Base-by-base conservation (phyloP, 2,888 invertebrate species). In the Trypoxylon attenuatum region DNA sequence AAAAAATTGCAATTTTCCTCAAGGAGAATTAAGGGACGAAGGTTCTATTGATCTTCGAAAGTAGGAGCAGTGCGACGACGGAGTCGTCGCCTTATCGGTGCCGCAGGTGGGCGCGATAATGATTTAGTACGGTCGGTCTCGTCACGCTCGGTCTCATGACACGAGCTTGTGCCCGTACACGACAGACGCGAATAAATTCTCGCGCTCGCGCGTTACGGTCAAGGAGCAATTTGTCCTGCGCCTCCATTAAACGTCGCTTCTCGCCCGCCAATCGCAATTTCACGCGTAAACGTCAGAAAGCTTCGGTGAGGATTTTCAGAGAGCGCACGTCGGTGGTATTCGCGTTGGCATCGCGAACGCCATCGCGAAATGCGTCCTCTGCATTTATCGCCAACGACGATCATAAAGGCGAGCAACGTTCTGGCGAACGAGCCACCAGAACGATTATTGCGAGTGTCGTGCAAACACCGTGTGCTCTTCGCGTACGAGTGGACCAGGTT, bases 381-480 rank as follows among this genome's bases (percentile, higher is more conserved):
- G 33, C 33, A 13, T 33, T 33, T 33, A 33, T 13, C 33, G 13
- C 10, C 13, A 8, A 5, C 25, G 25, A 4, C 25, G 25, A 60
- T 58, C 63, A 63, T 67, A 58, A 67, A 73, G 29, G 43, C 25
- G 38, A 39, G n/a, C n/a, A 46, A 22, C 45, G 69, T 54, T 42
- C 63, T 5, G 6, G 19, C 18, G 29, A 27, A 41, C 46, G 53
- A 41, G 29, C 13, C 61, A 43, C 49, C 51, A 33, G n/a, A 59
- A 57, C 60, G 71, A 63, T 69, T 63, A 63, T 63, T 29, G 49
- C 69, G 69, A 39, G 52, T 69, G 56, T 66, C 54, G 73, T 73
- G 60, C 39, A 41, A 47, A 54, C n/a, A 42, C 15, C 59, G 55
- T n/a, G n/a, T n/a, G 59, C 46, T 43, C 29, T 42, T 47, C 52